Conservation (phyloP, 2,113 vertebrate species). For the Sander vitreus region DNA sequence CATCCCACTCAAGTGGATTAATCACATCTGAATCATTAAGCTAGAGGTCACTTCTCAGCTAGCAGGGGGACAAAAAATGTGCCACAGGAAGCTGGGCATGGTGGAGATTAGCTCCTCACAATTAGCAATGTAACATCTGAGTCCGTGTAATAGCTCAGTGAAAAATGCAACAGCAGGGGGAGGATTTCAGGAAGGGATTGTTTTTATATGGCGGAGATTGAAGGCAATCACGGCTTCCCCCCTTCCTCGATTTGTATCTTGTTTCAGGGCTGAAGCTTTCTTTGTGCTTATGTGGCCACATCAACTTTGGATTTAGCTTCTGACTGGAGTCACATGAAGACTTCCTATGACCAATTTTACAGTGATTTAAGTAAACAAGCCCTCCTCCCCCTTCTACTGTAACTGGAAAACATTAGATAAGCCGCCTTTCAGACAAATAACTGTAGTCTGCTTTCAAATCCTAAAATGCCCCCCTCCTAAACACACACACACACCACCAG, state of each 20-base stretch:
- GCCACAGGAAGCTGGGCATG: slow-evolving; percentile 45
- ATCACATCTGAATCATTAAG: slow-evolving; percentile 82
- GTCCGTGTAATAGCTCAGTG: slow-evolving; percentile 40
- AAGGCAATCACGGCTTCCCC: slow-evolving; percentile 29
- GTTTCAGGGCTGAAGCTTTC: slow-evolving; percentile 29
- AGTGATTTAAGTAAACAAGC: slow-evolving; percentile 67
- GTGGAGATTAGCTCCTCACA: slow-evolving; percentile 66
- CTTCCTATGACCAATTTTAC: slow-evolving; percentile 69
- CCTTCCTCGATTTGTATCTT: slow-evolving; percentile 37
- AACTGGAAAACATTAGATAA: slow-evolving; percentile 80
- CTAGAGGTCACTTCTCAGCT: slow-evolving; percentile 77
- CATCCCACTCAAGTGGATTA: slow-evolving; percentile 76
- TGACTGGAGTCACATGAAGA: slow-evolving; percentile 70
- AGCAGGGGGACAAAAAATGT: slow-evolving; percentile 41
- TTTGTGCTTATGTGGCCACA: slow-evolving; percentile 53
- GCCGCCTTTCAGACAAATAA: slow-evolving; percentile 81
- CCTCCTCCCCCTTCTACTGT: slow-evolving; percentile 25
- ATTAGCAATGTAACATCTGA: slow-evolving; percentile 63
- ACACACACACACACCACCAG: slow-evolving; percentile 53
- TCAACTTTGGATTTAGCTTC: slow-evolving; percentile 41
- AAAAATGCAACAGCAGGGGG: slow-evolving; percentile 17
- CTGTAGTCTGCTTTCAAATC: slow-evolving; percentile 74
- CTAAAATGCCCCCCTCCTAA: slow-evolving; percentile 40
- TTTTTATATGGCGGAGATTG: slow-evolving; percentile 59
- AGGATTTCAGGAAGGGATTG: slow-evolving; percentile 42